phyloP scores from a whole-genome alignment of 2,113 vertebrate genomes.

The Zeus faber region DNA sequence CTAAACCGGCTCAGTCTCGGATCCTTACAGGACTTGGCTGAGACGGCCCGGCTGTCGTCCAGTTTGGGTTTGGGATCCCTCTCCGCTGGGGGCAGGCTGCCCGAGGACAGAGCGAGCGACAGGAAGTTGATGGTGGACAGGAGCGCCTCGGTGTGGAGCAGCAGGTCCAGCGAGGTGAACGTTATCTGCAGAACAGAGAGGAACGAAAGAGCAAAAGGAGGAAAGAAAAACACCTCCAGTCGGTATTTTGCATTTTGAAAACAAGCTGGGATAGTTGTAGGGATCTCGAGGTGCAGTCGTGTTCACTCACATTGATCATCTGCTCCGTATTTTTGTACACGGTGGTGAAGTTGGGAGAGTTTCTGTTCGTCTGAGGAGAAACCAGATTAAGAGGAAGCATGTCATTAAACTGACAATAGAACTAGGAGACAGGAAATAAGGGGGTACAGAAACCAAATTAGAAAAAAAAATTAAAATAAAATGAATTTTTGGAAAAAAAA shows the following conservation, averaged over 20 bases:
- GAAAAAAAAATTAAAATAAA: too few species aligned
- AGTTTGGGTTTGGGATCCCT: conserved; percentile 60
- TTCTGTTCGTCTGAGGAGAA: conserved; percentile 79
- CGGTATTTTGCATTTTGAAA: too few species aligned
- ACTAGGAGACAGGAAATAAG: too few species aligned
- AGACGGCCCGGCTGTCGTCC: conserved; percentile 62
- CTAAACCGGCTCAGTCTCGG: too few species aligned
- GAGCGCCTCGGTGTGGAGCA: conserved; percentile 91
- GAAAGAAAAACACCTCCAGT: too few species aligned
- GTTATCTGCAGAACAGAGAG: conserved; percentile 74
- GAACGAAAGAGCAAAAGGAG: background rate
- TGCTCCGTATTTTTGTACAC: conserved; percentile 82
- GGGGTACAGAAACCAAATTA: too few species aligned
- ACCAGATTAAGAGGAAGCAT: background rate
- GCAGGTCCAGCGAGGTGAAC: conserved; percentile 86
- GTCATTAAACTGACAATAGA: too few species aligned
- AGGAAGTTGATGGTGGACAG: conserved; percentile 88
- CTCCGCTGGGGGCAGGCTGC: conserved; percentile 48
- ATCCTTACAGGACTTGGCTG: conserved; percentile 63
- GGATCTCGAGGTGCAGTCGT: background rate
- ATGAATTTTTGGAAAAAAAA: too few species aligned
- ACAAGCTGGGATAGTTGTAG: too few species aligned
- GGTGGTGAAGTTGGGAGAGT: conserved; percentile 82
- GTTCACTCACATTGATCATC: conserved; percentile 79
- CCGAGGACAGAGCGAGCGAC: conserved; percentile 71